These are phyloP conservation scores for Scyliorhinus canicula DNA, from an alignment of 2,797 vertebrate species.

Conservation along the genomic window DNA sequence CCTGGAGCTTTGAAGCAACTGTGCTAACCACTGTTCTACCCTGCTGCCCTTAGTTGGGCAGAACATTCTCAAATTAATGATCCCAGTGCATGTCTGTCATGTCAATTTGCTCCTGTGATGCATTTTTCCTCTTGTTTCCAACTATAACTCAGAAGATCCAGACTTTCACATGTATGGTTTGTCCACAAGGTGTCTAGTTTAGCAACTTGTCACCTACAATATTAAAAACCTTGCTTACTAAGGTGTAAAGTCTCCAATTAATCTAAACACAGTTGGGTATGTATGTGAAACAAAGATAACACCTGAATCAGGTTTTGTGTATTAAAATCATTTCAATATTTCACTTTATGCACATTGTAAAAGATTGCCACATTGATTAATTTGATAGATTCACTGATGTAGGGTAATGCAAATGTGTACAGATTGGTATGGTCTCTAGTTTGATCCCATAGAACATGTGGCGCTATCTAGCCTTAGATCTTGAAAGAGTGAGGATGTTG, in stretches of 20 bases:
- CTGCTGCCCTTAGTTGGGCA: no score
- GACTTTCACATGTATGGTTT: background rate
- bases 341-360: background rate
- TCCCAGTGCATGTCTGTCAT: background rate
- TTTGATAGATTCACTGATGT: background rate
- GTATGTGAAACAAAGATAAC: background rate
- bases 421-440: background rate
- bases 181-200: background rate
- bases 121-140: background rate
- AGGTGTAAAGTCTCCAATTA: background rate
- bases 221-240: background rate
- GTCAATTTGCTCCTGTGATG: background rate
- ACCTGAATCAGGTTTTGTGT: background rate
- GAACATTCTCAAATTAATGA: background rate
- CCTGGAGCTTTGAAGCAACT: no score
- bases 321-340: background rate
- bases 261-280: background rate
- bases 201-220: background rate
- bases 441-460: background rate
- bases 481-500: background rate
- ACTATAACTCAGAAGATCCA: background rate
- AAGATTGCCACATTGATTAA: background rate
- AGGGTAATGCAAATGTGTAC: background rate
- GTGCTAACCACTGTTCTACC: no score
- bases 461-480: background rate